Conservation (phyloP, 2,113 vertebrate species). For the Blennius ocellaris region DNA sequence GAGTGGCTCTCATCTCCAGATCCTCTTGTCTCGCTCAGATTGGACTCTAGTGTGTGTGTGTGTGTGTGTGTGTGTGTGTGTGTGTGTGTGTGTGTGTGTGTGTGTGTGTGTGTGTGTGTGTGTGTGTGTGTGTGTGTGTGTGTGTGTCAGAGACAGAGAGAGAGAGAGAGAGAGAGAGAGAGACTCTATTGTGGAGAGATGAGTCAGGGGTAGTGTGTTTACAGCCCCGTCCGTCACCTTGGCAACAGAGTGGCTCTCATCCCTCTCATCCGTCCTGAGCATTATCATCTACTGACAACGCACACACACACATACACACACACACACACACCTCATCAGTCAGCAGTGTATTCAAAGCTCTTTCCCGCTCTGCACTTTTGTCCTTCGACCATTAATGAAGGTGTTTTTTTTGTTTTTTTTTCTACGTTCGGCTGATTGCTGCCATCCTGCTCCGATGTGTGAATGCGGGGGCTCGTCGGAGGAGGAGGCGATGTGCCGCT, state of each 20-base stretch:
- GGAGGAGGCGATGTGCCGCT: slow-evolving; percentile 27
- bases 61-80: slow-evolving; percentile 18
- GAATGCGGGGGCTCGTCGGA: slow-evolving; percentile 46
- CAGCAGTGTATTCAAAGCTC: slow-evolving; percentile 69
- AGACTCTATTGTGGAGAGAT: slow-evolving; percentile 74
- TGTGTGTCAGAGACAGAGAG: too few relatives aligned
- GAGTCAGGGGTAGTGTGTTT: slow-evolving; percentile 82
- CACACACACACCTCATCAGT: slow-evolving; percentile 45
- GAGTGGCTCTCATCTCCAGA: slow-evolving; percentile 75
- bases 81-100: slow-evolving; percentile 26
- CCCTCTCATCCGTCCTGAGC: slow-evolving; percentile 71
- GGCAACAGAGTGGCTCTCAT: slow-evolving; percentile 82
- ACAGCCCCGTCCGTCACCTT: slow-evolving; percentile 74
- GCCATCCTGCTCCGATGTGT: slow-evolving; percentile 50
- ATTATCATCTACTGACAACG: slow-evolving; percentile 72
- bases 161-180: slow-evolving; percentile 31
- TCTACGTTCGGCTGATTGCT: slow-evolving; percentile 64
- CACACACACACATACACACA: slow-evolving; percentile 36
- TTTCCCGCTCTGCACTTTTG: slow-evolving; percentile 57
- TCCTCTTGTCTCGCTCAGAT: slow-evolving; percentile 71
- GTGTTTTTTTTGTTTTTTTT: too few relatives aligned
- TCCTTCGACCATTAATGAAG: slow-evolving; percentile 71
- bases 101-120: slow-evolving; percentile 37
- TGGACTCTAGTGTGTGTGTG: slow-evolving; percentile 53
- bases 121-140: slow-evolving; percentile 23